Evolutionary conservation across 2,797 vertebrate species (phyloP), one percentile per base, ranked within the genome.

Genomic region (Syndactyla subalaris): DNA sequence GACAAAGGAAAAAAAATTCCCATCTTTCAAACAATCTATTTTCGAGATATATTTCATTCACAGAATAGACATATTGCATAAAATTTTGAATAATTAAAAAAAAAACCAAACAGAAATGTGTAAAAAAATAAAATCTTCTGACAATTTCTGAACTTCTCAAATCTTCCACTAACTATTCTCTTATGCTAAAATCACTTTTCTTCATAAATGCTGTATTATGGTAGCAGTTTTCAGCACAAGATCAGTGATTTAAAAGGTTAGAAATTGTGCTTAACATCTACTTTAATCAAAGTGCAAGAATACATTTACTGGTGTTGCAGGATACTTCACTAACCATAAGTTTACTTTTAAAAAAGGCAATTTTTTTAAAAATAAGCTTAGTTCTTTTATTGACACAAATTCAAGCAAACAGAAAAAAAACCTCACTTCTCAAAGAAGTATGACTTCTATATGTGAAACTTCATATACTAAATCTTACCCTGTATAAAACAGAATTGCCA

Each of bases 11-110:
- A 95, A 96, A 89, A 90, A 96, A 85, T 48, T 43, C 5, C 3
- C 41, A 30, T 61, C 49, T 92, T 94, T 95, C 91, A 94, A 94
- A 76, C 27, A 91, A 88, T 68, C 78, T 95, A 88, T 93, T 97
- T 96, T 95, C 90, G 89, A 97, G 89, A 93, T 68, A 54, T 49
- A 95, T 89, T 92, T 87, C 75, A 51, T 93, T 88, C 32, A 16
- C 79, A 51, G 70, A 92, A 97, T 86, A 84, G 30, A 85, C 23
- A 72, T 10, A 79, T 80, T 72, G 95, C 88, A 87, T 26, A 77
- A 32, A 55, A 92, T 63, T 38, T 36, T 80, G 79, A 92, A 49
- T 27, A 59, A 4, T 39, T 5, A 0, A 8, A 66, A 61, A 48
- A 67, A 61, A 45, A 3, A 0, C 0, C 15, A 46, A 46, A 46